phyloP scores from a whole-genome alignment of 2,888 invertebrate genomes.

The Leistus spinibarbis region DNA sequence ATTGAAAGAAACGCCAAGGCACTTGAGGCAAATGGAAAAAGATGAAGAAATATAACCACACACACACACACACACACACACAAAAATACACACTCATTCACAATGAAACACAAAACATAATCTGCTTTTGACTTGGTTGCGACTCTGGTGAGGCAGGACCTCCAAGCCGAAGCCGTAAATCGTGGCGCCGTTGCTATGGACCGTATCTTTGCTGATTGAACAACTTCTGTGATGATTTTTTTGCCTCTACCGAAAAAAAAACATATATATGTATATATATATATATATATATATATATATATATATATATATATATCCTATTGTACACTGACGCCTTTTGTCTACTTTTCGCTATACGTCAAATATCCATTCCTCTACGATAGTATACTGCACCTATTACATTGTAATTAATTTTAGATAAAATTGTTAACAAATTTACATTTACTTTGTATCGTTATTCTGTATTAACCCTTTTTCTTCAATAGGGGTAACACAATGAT shows the following conservation, averaged over 20 bases:
- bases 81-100: constrained; percentile 19
- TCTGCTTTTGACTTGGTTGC: constrained; percentile 42
- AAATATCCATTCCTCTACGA: neutral
- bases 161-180: constrained; percentile 16
- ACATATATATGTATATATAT: too few relatives aligned
- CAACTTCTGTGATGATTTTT: constrained; percentile 20
- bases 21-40: constrained; percentile 32
- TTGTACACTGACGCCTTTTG: neutral
- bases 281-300: too few relatives aligned
- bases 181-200: neutral
- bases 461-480: too few relatives aligned
- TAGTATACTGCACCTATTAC: neutral
- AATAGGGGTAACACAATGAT: too few relatives aligned
- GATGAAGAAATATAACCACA: constrained; percentile 27
- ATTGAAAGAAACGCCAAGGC: constrained; percentile 44
- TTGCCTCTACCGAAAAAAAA: constrained; percentile 5
- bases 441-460: too few relatives aligned
- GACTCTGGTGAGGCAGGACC: neutral
- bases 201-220: constrained; percentile 23
- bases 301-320: neutral
- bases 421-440: too few relatives aligned
- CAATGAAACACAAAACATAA: constrained; percentile 43
- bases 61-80: neutral
- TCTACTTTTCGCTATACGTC: neutral
- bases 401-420: neutral